A percentile compares a stretch with the other conserved stretches of the same genome.
phyloP scores from a whole-genome alignment of 1,140 invertebrate genomes.

The Ridgeia piscesae region DNA sequence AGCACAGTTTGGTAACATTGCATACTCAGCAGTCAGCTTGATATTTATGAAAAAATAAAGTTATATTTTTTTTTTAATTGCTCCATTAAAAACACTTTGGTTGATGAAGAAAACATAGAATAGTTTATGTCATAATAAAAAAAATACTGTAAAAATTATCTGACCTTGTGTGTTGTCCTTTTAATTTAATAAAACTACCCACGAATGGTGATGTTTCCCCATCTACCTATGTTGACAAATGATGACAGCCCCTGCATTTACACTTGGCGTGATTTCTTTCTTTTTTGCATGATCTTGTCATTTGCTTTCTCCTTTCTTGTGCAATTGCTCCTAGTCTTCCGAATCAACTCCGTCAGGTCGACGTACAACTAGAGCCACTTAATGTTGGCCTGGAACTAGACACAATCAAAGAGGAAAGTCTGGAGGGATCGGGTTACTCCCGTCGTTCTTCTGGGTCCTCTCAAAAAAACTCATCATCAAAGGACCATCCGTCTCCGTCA shows the following conservation, averaged over 20 bases:
- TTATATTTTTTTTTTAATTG: no score
- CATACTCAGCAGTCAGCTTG: no score
- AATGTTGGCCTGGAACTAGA: slow-evolving; percentile 36
- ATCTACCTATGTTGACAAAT: neutral
- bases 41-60: no score
- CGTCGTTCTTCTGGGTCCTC: slow-evolving; percentile 27
- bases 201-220: neutral
- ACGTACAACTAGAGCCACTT: slow-evolving; percentile 36
- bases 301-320: neutral
- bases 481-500: neutral
- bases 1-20: no score
- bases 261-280: neutral
- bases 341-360: slow-evolving; percentile 37
- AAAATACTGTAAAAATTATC: neutral
- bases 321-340: neutral
- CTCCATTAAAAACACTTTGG: no score
- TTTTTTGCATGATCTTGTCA: neutral
- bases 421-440: slow-evolving; percentile 25
- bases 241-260: neutral
- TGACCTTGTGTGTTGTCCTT: neutral
- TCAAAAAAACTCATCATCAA: neutral
- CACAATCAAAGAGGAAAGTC: slow-evolving; percentile 16
- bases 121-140: neutral
- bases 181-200: neutral
- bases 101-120: no score